Evolutionary conservation across 2,113 vertebrate species (phyloP).

Genomic region (Pterocles gutturalis): DNA sequence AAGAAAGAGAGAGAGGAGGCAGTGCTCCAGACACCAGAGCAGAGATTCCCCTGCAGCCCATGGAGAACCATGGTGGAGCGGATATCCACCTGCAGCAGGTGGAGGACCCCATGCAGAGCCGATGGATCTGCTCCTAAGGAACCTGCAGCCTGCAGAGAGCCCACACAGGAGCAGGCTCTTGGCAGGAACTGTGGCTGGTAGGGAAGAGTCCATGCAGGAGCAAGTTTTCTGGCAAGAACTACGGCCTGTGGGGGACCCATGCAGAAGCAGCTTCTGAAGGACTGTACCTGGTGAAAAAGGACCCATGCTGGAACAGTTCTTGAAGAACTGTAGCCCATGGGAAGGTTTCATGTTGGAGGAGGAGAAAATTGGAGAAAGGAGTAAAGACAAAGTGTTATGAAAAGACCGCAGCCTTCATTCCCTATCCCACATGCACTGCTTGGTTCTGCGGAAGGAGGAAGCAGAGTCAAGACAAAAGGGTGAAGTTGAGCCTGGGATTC

Average conservation of each 20-base stretch:
- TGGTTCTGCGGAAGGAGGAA: not conserved
- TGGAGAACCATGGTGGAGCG: not conserved
- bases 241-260: no score
- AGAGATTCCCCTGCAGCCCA: not conserved
- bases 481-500: not conserved
- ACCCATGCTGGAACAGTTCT: not conserved
- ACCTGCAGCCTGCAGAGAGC: not conserved
- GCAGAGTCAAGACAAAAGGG: not conserved
- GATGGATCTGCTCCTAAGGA: not conserved
- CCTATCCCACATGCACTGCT: rapidly evolving
- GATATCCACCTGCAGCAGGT: not conserved
- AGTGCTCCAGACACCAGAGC: rapidly evolving
- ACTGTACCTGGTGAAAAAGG: not conserved
- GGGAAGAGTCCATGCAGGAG: not conserved
- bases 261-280: not conserved
- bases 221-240: not conserved
- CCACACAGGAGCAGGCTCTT: not conserved
- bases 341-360: not conserved
- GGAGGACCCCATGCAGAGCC: not conserved
- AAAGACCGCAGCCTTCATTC: not conserved
- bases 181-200: not conserved
- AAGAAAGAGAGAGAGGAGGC: not conserved
- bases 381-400: not conserved
- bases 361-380: not conserved
- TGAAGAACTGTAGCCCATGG: not conserved